Evolutionary conservation across 2,888 invertebrate species (phyloP), one percentile per base, ranked within the genome.

Genomic region (Drosophila kokeensis): DNA sequence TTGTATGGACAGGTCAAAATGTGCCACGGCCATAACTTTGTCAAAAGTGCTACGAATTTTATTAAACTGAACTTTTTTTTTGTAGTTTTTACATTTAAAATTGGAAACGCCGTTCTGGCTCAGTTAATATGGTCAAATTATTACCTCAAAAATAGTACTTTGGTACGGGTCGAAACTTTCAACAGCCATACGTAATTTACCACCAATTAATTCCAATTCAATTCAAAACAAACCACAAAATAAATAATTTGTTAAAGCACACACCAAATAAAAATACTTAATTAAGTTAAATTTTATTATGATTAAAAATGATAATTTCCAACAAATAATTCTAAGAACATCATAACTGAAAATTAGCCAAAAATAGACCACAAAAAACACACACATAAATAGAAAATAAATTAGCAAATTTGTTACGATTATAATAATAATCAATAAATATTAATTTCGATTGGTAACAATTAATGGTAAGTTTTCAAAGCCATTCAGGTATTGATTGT

Each of bases 401-500:
- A 11, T n/a, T 13, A 30, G 8, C 8, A 11, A 7, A 55, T 2
- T 21, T 21, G 1, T 2, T 15, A 30, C 13, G 0, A 4, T n/a
- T 27, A 21, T 4, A 4, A 24, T 4, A 30, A 30, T 30, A 32
- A 32, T 11, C 4, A 4, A 45, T 15, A 4, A 45, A 4, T 24
- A 8, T 15, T 8, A 67, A 53, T 45, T 53, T 24, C 42, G 53
- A 68, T 73, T 64, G 36, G 6, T 36, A 48, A 42, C 50, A 55
- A 49, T 48, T 48, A 40, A 55, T n/a, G 15, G 42, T 36, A 42
- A 40, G 32, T 60, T 73, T 52, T 11, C 15, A 42, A 71, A 71
- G 42, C 64, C 59, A 64, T 55, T 27, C 54, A 55, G 49, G 27
- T 40, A 64, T 48, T 40, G 7, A 45, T 54, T 49, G 21, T 15